These are phyloP conservation scores for Cheiracanthium punctorium DNA, from an alignment of 2,888 invertebrate species.

Conservation along the genomic window DNA sequence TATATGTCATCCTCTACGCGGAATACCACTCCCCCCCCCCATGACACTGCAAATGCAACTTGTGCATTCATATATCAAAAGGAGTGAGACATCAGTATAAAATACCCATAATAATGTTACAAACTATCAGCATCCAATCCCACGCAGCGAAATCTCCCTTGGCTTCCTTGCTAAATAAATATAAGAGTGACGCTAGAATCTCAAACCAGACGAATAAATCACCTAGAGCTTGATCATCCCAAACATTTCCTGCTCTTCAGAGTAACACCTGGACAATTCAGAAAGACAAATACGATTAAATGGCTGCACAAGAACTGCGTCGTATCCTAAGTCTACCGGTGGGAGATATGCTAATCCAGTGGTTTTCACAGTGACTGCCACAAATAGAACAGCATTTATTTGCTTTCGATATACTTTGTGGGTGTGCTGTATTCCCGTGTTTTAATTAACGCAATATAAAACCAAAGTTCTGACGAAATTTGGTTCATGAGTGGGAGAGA, in stretches of 20 bases:
- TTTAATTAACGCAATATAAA: slow-evolving; percentile 52
- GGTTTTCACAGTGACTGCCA: not conserved
- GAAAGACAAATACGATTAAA: not conserved
- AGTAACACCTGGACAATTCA: slow-evolving; percentile 33
- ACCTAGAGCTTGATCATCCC: slow-evolving; percentile 16
- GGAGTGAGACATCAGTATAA: too few relatives aligned
- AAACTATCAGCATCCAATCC: not conserved
- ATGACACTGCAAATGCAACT: too few relatives aligned
- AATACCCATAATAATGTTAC: too few relatives aligned
- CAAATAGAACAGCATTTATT: slow-evolving; percentile 26
- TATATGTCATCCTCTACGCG: too few relatives aligned
- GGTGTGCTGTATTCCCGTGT: slow-evolving; percentile 11
- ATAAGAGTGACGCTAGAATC: slow-evolving; percentile 19
- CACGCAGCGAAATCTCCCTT: not conserved
- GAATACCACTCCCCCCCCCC: too few relatives aligned
- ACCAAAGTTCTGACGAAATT: not conserved
- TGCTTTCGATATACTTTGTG: not conserved
- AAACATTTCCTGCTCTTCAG: slow-evolving; percentile 29
- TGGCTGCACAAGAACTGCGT: not conserved
- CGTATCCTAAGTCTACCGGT: not conserved
- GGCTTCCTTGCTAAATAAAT: too few relatives aligned
- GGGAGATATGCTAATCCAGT: slow-evolving; percentile 7
- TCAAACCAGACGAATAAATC: slow-evolving; percentile 32
- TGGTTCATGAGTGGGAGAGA: too few relatives aligned
- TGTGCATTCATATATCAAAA: too few relatives aligned